These are phyloP conservation scores for Agrypnus murinus DNA, from an alignment of 2,888 invertebrate genomes.

Conservation along the genomic window DNA sequence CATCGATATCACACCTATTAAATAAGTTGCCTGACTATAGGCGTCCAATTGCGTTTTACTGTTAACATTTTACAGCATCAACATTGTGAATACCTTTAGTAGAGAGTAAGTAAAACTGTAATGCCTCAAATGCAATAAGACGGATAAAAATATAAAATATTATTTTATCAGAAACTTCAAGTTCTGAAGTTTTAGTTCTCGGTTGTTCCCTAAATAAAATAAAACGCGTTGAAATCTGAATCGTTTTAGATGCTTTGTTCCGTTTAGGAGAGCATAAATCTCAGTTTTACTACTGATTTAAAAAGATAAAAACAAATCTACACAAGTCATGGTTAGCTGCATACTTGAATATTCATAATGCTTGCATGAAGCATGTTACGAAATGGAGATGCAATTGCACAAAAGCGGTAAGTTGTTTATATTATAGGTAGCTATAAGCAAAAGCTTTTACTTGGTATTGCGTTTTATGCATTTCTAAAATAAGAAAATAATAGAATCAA, in stretches of 20 bases:
- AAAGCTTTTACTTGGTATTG: too few relatives aligned
- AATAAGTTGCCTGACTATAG: slow-evolving; percentile 16
- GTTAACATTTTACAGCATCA: too few relatives aligned
- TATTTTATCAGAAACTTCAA: too few relatives aligned
- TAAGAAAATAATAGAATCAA: too few relatives aligned
- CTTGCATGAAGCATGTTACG: neutral
- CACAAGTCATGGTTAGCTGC: slow-evolving; percentile 7
- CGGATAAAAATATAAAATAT: too few relatives aligned
- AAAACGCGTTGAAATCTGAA: neutral
- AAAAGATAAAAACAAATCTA: slow-evolving; percentile 8
- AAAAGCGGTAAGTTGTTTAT: slow-evolving; percentile 1
- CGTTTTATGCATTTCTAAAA: too few relatives aligned
- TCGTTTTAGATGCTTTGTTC: slow-evolving; percentile 12
- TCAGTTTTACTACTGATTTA: slow-evolving; percentile 2
- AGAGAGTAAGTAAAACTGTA: too few relatives aligned
- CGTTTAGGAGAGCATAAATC: slow-evolving; percentile 7
- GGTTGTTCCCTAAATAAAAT: neutral
- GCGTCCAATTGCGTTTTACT: neutral
- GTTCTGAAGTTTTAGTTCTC: too few relatives aligned
- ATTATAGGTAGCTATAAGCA: too few relatives aligned
- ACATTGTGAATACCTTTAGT: too few relatives aligned
- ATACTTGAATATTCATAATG: slow-evolving; percentile 27
- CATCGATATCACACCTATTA: too few relatives aligned
- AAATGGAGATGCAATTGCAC: neutral
- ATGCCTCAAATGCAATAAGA: too few relatives aligned